Base-by-base conservation (phyloP, 2,113 vertebrate genomes). In the Haemorhous mexicanus region DNA sequence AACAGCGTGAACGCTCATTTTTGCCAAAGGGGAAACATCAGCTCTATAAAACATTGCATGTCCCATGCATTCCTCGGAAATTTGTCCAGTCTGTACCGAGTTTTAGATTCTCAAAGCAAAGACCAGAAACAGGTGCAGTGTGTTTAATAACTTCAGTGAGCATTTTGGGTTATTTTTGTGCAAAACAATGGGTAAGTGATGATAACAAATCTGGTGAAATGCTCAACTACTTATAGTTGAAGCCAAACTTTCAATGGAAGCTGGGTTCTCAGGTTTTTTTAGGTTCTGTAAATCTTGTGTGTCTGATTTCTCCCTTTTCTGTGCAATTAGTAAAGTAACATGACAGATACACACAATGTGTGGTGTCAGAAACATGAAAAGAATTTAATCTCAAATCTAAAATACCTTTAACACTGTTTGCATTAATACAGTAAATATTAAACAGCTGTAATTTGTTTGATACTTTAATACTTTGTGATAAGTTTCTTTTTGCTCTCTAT, bases 61-160 rank as follows among this genome's bases (percentile, higher is more conserved):
- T 97, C 52, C 92, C 96, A 9, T 68, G 46, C 49, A 75, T 97
- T 82, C 96, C 94, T 94, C 62, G 26, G 75, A 98, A 96, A 80
- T 73, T 92, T 67, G 80, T 91, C 52, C 97, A 50, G 89, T 77
- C 92, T 89, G 62, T 83, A 44, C 93, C 85, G 86, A 96, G 68
- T 49, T 27, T 90, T 37, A 95, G 93, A 49, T 83, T 91, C 66
- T 87, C 94, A 90, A 83, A 86, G 84, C 92, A 97, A 85, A 53
- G 4, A 85, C 73, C 59, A 94, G 84, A 96, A 94, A 77, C 39
- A 98, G 97, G 98, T 98, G 85, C 13, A 89, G 52, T 96, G 79
- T 92, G 24, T 82, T 95, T 93, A 84, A 84, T 81, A 32, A 33
- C 62, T 52, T 94, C 24, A 73, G 35, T 47, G 75, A 67, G 26